Conservation (phyloP, 2,113 vertebrate species). For the Callipepla squamata region DNA sequence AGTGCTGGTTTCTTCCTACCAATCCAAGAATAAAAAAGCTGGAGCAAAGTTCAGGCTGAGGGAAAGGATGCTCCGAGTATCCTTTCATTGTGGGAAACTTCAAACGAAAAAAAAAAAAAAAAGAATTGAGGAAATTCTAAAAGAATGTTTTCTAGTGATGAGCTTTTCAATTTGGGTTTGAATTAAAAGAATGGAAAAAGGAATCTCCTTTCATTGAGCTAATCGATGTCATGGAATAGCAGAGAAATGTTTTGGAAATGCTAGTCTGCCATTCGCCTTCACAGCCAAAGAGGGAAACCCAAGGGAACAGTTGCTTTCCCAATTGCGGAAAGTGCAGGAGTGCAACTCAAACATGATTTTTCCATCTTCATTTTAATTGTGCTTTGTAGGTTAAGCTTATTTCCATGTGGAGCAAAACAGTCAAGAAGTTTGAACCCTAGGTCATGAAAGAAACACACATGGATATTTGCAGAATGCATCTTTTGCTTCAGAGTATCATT, state of each 20-base stretch:
- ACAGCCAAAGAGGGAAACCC: conserved; percentile 26
- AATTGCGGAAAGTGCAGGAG: conserved; percentile 34
- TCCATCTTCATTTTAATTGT: conserved; percentile 8
- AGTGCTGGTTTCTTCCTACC: not conserved
- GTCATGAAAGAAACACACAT: conserved; percentile 22
- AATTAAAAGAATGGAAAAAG: not conserved
- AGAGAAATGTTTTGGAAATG: conserved; percentile 30
- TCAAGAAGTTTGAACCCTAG: conserved; percentile 40
- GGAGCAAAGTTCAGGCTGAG: not conserved
- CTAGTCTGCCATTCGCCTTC: conserved; percentile 13
- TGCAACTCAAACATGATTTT: conserved; percentile 30
- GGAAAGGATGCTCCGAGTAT: not conserved
- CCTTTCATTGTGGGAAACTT: not conserved
- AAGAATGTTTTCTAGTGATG: not conserved
- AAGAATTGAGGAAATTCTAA: not conserved
- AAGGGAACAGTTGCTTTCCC: conserved; percentile 1
- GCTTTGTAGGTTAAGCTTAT: not conserved
- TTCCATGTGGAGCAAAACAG: conserved; percentile 30
- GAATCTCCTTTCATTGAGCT: not conserved
- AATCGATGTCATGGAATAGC: not conserved
- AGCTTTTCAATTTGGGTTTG: not conserved
- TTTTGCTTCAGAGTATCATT: conserved; percentile 12
- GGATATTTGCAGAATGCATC: not conserved
- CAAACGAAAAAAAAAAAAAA: not conserved
- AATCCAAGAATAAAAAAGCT: not conserved